Percentiles rank a stretch among this genome's conserved stretches.
Evolutionary conservation across 2,888 invertebrate species (phyloP).

Genomic region (Ceriagrion tenellum): DNA sequence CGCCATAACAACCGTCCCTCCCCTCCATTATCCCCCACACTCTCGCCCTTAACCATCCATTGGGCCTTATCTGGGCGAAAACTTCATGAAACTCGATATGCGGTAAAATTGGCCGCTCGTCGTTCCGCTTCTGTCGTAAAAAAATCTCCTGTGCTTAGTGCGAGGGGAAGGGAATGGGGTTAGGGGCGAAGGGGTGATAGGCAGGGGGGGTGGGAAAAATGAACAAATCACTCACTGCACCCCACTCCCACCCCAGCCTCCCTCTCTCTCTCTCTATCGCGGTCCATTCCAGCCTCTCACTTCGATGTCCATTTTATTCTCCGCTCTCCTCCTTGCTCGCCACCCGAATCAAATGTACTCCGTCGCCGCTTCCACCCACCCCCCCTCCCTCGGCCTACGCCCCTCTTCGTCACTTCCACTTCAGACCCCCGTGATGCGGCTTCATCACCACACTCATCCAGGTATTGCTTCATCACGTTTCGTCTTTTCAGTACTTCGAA

Average conservation of each 20-base stretch:
- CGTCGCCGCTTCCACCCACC: no score
- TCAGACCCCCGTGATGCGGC: no score
- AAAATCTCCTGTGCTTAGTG: neutral
- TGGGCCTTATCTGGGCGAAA: slow-evolving; percentile 28
- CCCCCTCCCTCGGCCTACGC: no score
- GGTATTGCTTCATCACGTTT: no score
- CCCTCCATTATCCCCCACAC: neutral
- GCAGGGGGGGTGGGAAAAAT: neutral
- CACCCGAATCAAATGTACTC: no score
- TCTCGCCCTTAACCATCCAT: neutral
- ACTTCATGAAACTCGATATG: slow-evolving; percentile 39
- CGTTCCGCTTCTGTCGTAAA: neutral
- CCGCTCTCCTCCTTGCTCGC: neutral
- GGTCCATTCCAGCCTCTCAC: no score
- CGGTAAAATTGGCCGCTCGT: slow-evolving; percentile 26
- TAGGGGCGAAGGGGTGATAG: no score
- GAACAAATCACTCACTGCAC: slow-evolving; percentile 21
- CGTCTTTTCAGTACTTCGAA: no score
- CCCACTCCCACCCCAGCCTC: neutral
- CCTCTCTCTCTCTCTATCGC: neutral
- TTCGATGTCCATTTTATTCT: neutral
- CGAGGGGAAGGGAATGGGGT: no score
- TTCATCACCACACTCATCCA: no score
- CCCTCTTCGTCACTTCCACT: no score
- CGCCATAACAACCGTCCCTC: no score